Evolutionary conservation across 2,888 invertebrate species (phyloP).

Genomic region (Dynastes grantii): DNA sequence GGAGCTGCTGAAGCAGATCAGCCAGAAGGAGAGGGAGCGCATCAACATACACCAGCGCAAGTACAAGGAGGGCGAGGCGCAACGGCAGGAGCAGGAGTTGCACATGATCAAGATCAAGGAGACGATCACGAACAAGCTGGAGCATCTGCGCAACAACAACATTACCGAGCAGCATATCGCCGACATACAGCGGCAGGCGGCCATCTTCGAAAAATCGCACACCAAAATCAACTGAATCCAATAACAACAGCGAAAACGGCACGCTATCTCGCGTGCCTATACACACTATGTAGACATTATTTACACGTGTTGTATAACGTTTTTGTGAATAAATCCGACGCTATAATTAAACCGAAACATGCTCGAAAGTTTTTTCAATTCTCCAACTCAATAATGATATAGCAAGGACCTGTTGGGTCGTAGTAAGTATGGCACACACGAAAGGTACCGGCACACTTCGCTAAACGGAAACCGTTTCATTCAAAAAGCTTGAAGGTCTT

Average conservation of each 20-base stretch:
- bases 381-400: too few relatives aligned
- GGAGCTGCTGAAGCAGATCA: conserved; percentile 80
- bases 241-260: background rate
- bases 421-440: too few relatives aligned
- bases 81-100: conserved; percentile 76
- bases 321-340: too few relatives aligned
- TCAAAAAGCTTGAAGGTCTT: too few relatives aligned
- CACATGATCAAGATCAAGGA: conserved; percentile 72
- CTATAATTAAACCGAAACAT: too few relatives aligned
- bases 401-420: too few relatives aligned
- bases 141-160: conserved; percentile 72
- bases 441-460: too few relatives aligned
- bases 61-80: conserved; percentile 79
- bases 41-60: conserved; percentile 76
- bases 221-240: background rate
- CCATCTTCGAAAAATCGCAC: conserved; percentile 18
- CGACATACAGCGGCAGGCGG: conserved; percentile 64
- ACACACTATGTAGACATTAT: too few relatives aligned
- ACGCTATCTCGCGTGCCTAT: too few relatives aligned
- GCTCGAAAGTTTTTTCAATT: too few relatives aligned
- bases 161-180: conserved; percentile 64
- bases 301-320: too few relatives aligned
- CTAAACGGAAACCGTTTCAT: too few relatives aligned
- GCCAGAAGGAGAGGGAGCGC: conserved; percentile 79
- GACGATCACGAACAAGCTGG: conserved; percentile 74